Evolutionary conservation across 37 sponge, comb jelly and placozoan genomes (phyloP).

Genomic region (Cliona cf. orientalis): DNA sequence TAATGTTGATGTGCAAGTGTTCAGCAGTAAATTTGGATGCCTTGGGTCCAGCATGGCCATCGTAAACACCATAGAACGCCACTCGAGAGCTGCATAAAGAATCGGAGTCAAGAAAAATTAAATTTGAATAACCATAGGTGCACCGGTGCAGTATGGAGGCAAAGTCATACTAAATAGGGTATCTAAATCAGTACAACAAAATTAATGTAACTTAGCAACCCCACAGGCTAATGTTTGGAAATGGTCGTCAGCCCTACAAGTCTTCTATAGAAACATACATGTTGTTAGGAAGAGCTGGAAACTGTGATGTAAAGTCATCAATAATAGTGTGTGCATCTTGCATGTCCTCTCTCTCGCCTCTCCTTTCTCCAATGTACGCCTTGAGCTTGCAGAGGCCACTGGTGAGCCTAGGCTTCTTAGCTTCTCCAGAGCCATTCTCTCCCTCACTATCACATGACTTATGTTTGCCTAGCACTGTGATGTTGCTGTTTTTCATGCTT

Average conservation of each 20-base stretch:
- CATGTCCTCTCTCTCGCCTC: slow-evolving; percentile 93
- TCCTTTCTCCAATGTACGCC: slow-evolving; percentile 75
- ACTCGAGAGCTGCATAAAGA: slow-evolving; percentile 38
- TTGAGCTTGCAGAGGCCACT: slow-evolving; percentile 36
- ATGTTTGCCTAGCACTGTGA: neutral
- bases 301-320: slow-evolving; percentile 49
- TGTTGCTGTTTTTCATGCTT: neutral
- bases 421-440: neutral
- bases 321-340: slow-evolving; percentile 83
- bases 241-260: too few species aligned
- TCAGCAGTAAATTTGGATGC: slow-evolving; percentile 79
- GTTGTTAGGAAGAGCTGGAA: slow-evolving; percentile 19
- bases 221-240: too few species aligned
- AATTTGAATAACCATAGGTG: neutral
- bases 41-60: slow-evolving; percentile 86
- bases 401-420: neutral
- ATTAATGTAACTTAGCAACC: too few species aligned
- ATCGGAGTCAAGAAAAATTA: too few species aligned
- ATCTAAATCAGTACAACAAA: neutral
- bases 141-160: neutral
- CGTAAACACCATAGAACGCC: slow-evolving; percentile 87
- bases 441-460: neutral
- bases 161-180: too few species aligned
- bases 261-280: too few species aligned
- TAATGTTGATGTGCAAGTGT: slow-evolving; percentile 74